Conservation (phyloP, 1,140 invertebrate species). For the Physella acuta region DNA sequence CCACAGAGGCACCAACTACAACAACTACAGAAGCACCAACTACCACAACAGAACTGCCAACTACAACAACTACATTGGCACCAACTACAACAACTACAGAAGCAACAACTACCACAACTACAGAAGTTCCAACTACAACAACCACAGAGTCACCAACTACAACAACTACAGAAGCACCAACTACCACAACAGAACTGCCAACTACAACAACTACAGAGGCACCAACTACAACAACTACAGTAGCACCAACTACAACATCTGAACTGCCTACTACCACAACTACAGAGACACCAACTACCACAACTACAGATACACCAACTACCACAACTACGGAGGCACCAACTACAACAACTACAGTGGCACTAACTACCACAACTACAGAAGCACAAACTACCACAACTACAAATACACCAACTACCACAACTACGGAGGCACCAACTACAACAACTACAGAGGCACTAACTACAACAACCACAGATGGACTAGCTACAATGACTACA, state of each 20-base stretch:
- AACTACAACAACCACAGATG: not conserved
- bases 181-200: not conserved
- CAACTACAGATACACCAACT: not conserved
- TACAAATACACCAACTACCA: not conserved
- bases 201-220: not conserved
- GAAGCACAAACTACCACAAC: not conserved
- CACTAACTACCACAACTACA: not conserved
- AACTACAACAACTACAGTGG: not conserved
- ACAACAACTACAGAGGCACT: not conserved
- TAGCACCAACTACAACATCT: not conserved
- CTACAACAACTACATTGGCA: not conserved
- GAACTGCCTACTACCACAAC: no score
- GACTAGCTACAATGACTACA: not conserved
- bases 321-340: not conserved
- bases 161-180: not conserved
- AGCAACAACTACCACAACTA: not conserved
- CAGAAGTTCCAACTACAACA: not conserved
- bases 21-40: not conserved
- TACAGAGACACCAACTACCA: not conserved
- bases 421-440: not conserved
- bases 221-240: not conserved
- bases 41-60: not conserved
- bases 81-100: not conserved
- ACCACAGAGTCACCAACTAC: not conserved
- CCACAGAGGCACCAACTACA: not conserved